phyloP scores from a whole-genome alignment of 2,888 invertebrate species.

The Aphodius granarius region DNA sequence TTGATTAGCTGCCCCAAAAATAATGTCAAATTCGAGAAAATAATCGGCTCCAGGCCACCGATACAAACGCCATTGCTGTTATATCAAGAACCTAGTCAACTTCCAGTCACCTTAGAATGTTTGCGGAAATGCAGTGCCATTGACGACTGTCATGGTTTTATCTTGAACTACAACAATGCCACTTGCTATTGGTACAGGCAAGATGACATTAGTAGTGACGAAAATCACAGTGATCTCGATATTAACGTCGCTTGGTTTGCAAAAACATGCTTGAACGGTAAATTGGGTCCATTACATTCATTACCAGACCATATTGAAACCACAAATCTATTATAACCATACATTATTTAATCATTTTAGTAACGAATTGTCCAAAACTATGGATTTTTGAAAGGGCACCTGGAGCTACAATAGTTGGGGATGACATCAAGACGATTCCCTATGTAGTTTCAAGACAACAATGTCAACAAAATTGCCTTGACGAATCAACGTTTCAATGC shows the following conservation, averaged over 20 bases:
- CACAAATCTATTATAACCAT: no score
- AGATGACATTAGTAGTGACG: constrained; percentile 34
- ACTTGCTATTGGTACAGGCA: constrained; percentile 48
- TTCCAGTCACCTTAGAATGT: constrained; percentile 49
- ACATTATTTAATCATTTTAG: constrained; percentile 4
- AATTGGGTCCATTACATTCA: no score
- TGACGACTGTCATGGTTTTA: constrained; percentile 48
- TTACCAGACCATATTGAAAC: neutral
- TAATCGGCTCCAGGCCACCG: constrained; percentile 48
- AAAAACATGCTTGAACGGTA: constrained; percentile 65
- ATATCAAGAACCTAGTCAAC: constrained; percentile 33
- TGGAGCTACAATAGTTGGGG: constrained; percentile 72
- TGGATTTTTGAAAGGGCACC: constrained; percentile 80
- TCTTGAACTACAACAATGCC: constrained; percentile 46
- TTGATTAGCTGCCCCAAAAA: constrained; percentile 43
- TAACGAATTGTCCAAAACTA: constrained; percentile 54
- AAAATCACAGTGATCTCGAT: constrained; percentile 52
- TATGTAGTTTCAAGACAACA: constrained; percentile 64
- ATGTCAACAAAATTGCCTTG: constrained; percentile 67
- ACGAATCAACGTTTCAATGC: constrained; percentile 58
- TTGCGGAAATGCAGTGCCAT: constrained; percentile 44
- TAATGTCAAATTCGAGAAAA: constrained; percentile 49
- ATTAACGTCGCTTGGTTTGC: constrained; percentile 66
- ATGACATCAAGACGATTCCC: constrained; percentile 63
- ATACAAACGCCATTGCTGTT: constrained; percentile 37